Evolutionary conservation across 2,113 vertebrate species (phyloP).

Genomic region (Origma solitaria): DNA sequence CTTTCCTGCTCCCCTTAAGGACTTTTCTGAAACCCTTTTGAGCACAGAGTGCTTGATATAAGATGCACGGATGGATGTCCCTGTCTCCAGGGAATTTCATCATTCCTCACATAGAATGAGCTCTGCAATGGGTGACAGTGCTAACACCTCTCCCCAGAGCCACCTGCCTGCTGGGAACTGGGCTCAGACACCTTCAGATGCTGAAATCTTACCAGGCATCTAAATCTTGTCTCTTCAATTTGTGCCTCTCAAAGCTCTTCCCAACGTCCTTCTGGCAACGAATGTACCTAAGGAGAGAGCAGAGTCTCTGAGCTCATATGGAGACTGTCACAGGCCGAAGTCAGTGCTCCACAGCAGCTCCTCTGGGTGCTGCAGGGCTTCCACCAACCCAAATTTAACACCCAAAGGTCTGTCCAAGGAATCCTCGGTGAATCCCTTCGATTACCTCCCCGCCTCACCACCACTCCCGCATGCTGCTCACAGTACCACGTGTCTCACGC

Average conservation of each 20-base stretch:
- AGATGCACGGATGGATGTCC: background rate
- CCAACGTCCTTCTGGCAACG: conserved; percentile 93
- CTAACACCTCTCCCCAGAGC: background rate
- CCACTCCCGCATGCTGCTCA: fast-evolving
- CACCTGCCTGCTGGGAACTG: background rate
- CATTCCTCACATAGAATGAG: background rate
- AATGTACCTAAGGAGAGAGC: conserved; percentile 81
- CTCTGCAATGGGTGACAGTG: background rate
- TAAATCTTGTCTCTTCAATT: conserved; percentile 89
- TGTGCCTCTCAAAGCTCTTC: conserved; percentile 90
- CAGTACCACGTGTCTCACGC: background rate
- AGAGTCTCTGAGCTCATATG: background rate
- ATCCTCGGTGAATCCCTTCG: background rate
- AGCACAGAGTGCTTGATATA: background rate
- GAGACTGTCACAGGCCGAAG: fast-evolving
- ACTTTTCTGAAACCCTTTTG: background rate
- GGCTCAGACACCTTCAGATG: background rate
- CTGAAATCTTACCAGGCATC: conserved; percentile 84
- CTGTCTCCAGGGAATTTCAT: background rate
- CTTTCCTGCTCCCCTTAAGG: background rate
- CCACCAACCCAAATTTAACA: background rate
- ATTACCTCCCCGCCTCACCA: background rate
- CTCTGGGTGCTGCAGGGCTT: background rate
- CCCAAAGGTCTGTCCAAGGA: background rate
- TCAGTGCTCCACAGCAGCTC: background rate